A percentile compares a stretch with the other conserved stretches of the same genome.
Evolutionary conservation across 2,888 invertebrate genomes (phyloP).

Genomic region (Unio delphinus): DNA sequence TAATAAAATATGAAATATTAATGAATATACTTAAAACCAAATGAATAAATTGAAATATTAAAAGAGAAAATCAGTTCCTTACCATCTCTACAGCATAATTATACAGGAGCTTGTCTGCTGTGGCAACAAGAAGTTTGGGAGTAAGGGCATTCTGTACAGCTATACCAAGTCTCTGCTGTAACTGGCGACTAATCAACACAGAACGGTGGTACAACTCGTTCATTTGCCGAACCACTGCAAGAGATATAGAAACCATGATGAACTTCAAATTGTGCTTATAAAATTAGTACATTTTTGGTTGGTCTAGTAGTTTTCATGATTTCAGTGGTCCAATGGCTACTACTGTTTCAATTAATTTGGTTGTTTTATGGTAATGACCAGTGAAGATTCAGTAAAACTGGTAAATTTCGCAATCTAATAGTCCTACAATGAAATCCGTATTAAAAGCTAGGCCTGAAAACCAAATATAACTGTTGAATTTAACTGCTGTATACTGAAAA

Average conservation of each 20-base stretch:
- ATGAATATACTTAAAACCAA: no score
- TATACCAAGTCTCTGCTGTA: conserved; percentile 82
- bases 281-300: no score
- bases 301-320: no score
- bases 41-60: conserved; percentile 8
- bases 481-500: not conserved
- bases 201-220: conserved; percentile 93
- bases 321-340: no score
- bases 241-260: conserved; percentile 6
- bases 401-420: no score
- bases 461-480: not conserved
- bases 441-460: not conserved
- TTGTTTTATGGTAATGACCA: no score
- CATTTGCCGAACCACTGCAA: conserved; percentile 88
- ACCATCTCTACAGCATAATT: conserved; percentile 98
- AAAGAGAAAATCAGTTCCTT: conserved; percentile 54
- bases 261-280: not conserved
- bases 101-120: conserved; percentile 96
- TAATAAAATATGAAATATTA: no score
- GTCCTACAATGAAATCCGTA: no score
- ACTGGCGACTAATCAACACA: conserved; percentile 85
- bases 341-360: no score
- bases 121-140: conserved; percentile 72
- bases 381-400: no score
- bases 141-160: conserved; percentile 78